A percentile compares a stretch with the other conserved stretches of the same genome.
Conservation (phyloP, 2,113 vertebrate species). For the Pangasianodon gigas region DNA sequence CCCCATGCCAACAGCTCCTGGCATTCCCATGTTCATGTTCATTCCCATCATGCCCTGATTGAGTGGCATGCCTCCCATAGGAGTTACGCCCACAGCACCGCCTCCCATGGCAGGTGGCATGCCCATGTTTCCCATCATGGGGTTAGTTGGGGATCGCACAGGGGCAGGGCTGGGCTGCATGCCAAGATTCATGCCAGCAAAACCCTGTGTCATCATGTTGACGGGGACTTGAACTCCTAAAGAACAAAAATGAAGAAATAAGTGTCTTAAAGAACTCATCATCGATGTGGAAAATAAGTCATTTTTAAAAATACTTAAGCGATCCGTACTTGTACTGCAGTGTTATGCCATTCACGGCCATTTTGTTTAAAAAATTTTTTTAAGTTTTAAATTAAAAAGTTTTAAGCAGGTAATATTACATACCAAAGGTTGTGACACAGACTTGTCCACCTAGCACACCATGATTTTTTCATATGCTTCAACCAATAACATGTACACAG, state of each 20-base stretch:
- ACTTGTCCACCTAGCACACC: background rate
- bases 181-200: constrained; percentile 85
- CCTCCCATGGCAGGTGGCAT: constrained; percentile 52
- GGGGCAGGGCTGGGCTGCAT: constrained; percentile 74
- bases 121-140: constrained; percentile 74
- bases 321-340: background rate
- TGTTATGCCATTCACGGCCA: background rate
- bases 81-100: constrained; percentile 33
- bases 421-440: background rate
- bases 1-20: constrained; percentile 79
- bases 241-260: constrained; percentile 44
- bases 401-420: background rate
- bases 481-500: background rate
- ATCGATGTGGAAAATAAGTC: background rate
- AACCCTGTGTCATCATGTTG: constrained; percentile 87
- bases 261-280: constrained; percentile 6
- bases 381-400: too few relatives aligned
- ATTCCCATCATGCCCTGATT: constrained; percentile 78
- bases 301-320: background rate
- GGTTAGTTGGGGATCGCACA: constrained; percentile 72
- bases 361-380: background rate
- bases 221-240: constrained; percentile 81
- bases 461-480: background rate
- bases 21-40: constrained; percentile 67
- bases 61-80: constrained; percentile 73